Percentiles rank a stretch among this genome's conserved stretches.
phyloP scores from a whole-genome alignment of 2,888 invertebrate genomes.

The Mycalesis mineus region DNA sequence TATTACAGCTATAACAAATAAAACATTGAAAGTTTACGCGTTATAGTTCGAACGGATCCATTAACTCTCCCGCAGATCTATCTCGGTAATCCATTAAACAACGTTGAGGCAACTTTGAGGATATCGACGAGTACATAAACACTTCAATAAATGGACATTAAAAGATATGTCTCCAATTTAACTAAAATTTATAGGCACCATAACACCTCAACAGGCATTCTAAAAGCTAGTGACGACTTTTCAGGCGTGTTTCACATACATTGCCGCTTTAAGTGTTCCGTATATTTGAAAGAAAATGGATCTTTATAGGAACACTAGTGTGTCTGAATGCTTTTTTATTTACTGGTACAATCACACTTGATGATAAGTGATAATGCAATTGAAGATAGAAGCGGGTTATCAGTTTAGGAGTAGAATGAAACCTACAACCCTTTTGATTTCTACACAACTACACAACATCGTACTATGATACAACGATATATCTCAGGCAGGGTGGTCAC shows the following conservation, averaged over 20 bases:
- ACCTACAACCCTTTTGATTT: too few relatives aligned
- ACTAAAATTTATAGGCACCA: conserved; percentile 67
- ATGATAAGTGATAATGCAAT: too few relatives aligned
- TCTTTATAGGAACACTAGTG: too few relatives aligned
- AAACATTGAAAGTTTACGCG: conserved; percentile 18
- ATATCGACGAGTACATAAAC: conserved; percentile 52
- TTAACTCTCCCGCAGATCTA: conserved; percentile 36
- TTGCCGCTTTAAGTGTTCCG: not conserved
- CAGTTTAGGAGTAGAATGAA: too few relatives aligned
- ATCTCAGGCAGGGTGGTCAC: too few relatives aligned
- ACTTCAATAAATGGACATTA: conserved; percentile 71
- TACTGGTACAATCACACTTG: too few relatives aligned
- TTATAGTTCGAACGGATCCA: conserved; percentile 7
- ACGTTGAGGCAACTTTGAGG: conserved; percentile 43
- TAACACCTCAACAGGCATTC: conserved; percentile 43
- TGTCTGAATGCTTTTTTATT: too few relatives aligned
- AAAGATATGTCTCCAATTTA: conserved; percentile 72
- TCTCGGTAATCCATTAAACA: conserved; percentile 45
- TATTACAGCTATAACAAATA: conserved; percentile 9
- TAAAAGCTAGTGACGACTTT: not conserved
- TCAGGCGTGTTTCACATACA: conserved; percentile 1
- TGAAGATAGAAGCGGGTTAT: too few relatives aligned
- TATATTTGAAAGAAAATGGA: too few relatives aligned
- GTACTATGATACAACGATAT: too few relatives aligned
- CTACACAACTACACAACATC: too few relatives aligned